Percentiles rank a stretch among this genome's conserved stretches.
Conservation (phyloP, 2,113 vertebrate genomes). For the Onychostoma macrolepis region DNA sequence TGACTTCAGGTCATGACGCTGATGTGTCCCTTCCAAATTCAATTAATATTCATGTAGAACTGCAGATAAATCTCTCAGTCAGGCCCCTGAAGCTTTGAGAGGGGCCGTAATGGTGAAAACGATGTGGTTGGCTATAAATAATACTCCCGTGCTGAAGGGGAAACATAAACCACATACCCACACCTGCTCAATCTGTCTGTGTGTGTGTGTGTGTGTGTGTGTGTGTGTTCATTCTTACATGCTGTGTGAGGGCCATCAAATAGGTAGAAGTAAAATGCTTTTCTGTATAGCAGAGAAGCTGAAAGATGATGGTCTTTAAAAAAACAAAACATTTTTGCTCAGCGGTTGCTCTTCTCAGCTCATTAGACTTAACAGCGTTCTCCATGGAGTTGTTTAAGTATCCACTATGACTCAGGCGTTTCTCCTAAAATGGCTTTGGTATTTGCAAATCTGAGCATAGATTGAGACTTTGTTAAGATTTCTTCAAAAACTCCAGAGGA, state of each 20-base stretch:
- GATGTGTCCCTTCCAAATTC: background rate
- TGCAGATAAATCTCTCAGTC: conserved; percentile 18
- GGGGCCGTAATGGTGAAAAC: conserved; percentile 18
- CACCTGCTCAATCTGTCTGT: conserved; percentile 25
- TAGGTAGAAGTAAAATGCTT: conserved; percentile 47
- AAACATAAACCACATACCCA: conserved; percentile 42
- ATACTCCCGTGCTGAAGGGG: conserved; percentile 41
- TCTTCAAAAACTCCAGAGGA: too few relatives aligned
- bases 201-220: conserved; percentile 24
- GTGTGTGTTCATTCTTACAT: conserved; percentile 30
- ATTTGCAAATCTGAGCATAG: too few relatives aligned
- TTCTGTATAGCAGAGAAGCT: background rate
- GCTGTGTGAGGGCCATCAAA: conserved; percentile 34
- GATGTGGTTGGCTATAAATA: conserved; percentile 33
- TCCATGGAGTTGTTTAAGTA: background rate
- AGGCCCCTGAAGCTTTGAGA: conserved; percentile 10
- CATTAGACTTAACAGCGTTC: background rate
- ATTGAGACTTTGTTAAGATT: too few relatives aligned
- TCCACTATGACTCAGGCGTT: conserved; percentile 9
- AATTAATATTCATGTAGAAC: background rate
- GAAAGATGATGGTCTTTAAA: background rate
- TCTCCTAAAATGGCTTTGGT: background rate
- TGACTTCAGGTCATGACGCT: background rate
- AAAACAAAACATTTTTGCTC: background rate
- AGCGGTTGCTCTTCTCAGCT: background rate